These are phyloP conservation scores for Ctenoplectra terminalis DNA, from an alignment of 1,140 invertebrate species.

Conservation along the genomic window DNA sequence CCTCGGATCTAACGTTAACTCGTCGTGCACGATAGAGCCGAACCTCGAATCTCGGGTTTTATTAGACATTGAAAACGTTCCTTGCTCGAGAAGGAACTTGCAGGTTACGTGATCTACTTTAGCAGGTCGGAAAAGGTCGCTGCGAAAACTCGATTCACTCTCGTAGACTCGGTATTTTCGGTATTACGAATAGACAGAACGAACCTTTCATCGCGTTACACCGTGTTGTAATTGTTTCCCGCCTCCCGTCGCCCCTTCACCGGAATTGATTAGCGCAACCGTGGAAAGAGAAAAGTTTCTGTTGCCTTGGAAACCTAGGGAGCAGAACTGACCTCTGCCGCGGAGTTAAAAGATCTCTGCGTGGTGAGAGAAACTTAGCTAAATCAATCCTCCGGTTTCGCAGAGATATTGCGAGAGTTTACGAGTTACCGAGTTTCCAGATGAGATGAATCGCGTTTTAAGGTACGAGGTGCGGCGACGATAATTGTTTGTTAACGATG, in stretches of 20 bases:
- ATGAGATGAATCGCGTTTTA: too few species aligned
- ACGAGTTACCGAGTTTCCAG: background rate
- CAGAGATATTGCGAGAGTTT: background rate
- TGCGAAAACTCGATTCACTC: slow-evolving; percentile 6
- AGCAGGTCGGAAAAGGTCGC: background rate
- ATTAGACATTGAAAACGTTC: slow-evolving; percentile 20
- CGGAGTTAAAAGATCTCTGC: background rate
- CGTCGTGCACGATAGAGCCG: background rate
- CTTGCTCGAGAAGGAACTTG: too few species aligned
- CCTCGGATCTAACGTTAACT: slow-evolving; percentile 8
- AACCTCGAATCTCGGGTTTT: background rate
- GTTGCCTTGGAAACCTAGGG: slow-evolving; percentile 29
- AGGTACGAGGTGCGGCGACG: too few species aligned
- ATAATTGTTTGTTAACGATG: background rate
- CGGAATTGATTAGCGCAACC: slow-evolving; percentile 38
- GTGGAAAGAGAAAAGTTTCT: slow-evolving; percentile 2
- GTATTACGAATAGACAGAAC: slow-evolving; percentile 11
- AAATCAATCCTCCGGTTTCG: background rate
- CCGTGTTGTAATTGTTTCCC: slow-evolving; percentile 19
- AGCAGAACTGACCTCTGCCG: background rate
- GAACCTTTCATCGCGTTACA: background rate
- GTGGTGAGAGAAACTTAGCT: background rate
- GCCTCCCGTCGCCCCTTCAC: background rate
- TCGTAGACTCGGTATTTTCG: slow-evolving; percentile 2
- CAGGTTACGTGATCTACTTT: background rate